Evolutionary conservation across 2,797 vertebrate genomes (phyloP), one percentile per base, ranked within the genome.

Genomic region (Rhinogobio ventralis): DNA sequence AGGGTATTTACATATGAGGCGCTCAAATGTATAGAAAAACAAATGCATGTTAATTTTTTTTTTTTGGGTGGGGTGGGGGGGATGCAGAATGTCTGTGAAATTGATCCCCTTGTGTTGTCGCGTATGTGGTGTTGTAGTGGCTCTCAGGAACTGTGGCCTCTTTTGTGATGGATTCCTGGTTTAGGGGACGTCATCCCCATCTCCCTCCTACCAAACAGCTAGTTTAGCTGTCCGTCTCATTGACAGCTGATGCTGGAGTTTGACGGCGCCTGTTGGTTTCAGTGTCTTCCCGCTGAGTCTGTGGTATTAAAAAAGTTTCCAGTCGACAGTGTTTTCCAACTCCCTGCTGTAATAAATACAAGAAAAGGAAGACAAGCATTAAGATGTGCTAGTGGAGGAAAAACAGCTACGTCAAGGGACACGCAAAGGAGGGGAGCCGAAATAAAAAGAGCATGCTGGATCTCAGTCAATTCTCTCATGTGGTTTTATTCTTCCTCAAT

Each of bases 251-350:
- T 80, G 86, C 75, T 84, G 83, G 77, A 87, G 83, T 82, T 85
- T 87, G 86, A 89, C 64, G 82, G 83, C 80, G 25, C 79, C 87
- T 92, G 90, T 85, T 90, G 92, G 88, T 89, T 92, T 91, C 81
- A 89, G 82, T 86, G 79, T 90, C 85, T 92, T 91, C 89, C 91
- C 85, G 90, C 89, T 88, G 91, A 91, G 92, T 87, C 75, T 84
- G 86, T 80, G 85, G 89, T 87, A 79, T 84, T 88, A 83, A 88
- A 90, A 90, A 85, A 85, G 86, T 78, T 88, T 87, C 85, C 88
- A 88, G 88, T 81, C 30, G 55, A 86, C 81, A 78, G 81, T 84
- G 76, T 86, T 66, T 66, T 88, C 80, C 87, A 85, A 77, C 75
- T 66, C 85, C 88, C 88, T 45, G 83, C 83, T 81, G 88, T 23